phyloP scores from a whole-genome alignment of 2,797 vertebrate species.

The Macroramphosus scolopax region DNA sequence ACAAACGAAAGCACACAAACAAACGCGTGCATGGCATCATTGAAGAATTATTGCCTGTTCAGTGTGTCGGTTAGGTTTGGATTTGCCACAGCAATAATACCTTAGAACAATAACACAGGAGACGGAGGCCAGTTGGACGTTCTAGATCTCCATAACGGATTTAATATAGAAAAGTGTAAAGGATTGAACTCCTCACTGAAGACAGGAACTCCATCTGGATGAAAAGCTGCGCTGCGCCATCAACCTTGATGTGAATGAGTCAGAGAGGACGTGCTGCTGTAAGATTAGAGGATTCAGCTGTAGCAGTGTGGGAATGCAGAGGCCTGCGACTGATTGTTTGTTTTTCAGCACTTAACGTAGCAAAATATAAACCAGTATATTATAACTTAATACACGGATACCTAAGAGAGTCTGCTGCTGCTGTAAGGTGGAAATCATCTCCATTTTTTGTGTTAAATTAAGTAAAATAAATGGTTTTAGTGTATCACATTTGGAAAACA shows the following conservation, averaged over 20 bases:
- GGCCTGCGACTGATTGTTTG: conserved; percentile 27
- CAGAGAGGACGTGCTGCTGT: conserved; percentile 15
- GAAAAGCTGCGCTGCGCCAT: conserved; percentile 3
- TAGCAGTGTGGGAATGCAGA: conserved; percentile 36
- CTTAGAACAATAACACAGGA: conserved; percentile 30
- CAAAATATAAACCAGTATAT: conserved; percentile 56
- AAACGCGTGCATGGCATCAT: conserved; percentile 16
- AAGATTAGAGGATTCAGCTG: conserved; percentile 29
- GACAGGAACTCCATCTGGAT: conserved; percentile 23
- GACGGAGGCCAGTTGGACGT: conserved; percentile 21
- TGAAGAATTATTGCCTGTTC: conserved; percentile 29
- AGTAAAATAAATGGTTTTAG: conserved; percentile 3
- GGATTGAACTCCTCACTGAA: no score
- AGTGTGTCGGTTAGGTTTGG: conserved; percentile 24
- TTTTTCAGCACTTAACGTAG: conserved; percentile 65
- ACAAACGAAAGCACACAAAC: conserved; percentile 42
- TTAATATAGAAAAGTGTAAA: no score
- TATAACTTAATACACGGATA: conserved; percentile 28
- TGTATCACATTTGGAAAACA: conserved; percentile 8
- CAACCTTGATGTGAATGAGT: conserved; percentile 29
- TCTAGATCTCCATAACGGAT: no score
- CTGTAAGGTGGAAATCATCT: conserved; percentile 30
- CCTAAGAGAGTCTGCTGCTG: conserved; percentile 38
- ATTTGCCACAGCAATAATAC: conserved; percentile 79
- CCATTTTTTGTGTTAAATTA: not conserved